Evolutionary conservation across 2,888 invertebrate species (phyloP).

Genomic region (Drosophila mercatorum): DNA sequence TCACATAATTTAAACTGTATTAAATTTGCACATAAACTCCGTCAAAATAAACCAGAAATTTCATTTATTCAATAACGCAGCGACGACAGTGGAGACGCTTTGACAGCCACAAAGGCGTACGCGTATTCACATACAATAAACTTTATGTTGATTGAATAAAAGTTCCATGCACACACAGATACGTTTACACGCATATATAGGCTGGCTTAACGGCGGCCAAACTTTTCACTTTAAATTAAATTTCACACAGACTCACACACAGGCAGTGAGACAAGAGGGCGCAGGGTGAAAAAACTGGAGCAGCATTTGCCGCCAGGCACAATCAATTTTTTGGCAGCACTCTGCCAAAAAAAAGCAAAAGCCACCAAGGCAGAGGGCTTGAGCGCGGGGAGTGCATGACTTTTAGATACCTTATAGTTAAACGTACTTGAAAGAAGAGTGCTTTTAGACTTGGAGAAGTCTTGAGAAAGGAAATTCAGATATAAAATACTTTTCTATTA

Average conservation of each 20-base stretch:
- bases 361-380: neutral
- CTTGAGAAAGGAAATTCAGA: no score
- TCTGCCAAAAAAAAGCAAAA: conserved; percentile 5
- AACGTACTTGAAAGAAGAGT: neutral
- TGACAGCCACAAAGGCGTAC: conserved; percentile 49
- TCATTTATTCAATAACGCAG: conserved; percentile 58
- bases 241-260: conserved; percentile 38
- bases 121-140: conserved; percentile 70
- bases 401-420: conserved; percentile 16
- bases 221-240: conserved; percentile 76
- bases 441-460: neutral
- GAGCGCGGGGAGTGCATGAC: neutral
- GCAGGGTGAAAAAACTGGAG: conserved; percentile 44
- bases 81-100: conserved; percentile 41
- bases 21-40: conserved; percentile 60
- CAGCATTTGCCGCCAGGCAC: conserved; percentile 55
- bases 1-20: conserved; percentile 61
- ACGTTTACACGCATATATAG: conserved; percentile 7
- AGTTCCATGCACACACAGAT: conserved; percentile 33
- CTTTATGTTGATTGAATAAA: conserved; percentile 74
- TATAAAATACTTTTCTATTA: no score
- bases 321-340: conserved; percentile 54
- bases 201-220: conserved; percentile 60
- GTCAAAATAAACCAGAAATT: conserved; percentile 56
- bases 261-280: conserved; percentile 18